A percentile compares a stretch with the other conserved stretches of the same genome.
These are phyloP conservation scores for Botrylloides violaceus DNA, from an alignment of 23 tunicate species.

Conservation along the genomic window DNA sequence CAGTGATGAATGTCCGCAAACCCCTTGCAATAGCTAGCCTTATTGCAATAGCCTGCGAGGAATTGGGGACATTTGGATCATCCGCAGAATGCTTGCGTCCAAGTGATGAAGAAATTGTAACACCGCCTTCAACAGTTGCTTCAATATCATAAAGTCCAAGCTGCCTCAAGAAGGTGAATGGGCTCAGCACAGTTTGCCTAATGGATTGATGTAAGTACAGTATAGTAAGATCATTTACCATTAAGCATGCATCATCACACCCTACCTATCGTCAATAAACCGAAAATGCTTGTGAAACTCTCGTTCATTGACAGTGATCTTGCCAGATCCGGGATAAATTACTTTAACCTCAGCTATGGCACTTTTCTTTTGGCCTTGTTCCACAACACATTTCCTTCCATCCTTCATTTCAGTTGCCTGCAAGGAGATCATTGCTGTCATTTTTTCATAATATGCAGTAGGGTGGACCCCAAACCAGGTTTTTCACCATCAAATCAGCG, in stretches of 20 bases:
- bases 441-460: too few species aligned
- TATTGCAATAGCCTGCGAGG: slow-evolving; percentile 67
- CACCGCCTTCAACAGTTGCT: slow-evolving; percentile 40
- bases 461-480: too few species aligned
- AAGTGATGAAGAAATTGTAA: background rate
- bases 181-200: slow-evolving; percentile 57
- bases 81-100: background rate
- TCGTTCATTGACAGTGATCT: slow-evolving; percentile 49
- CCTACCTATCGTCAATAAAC: slow-evolving; percentile 44
- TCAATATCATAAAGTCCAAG: slow-evolving; percentile 42
- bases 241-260: too few species aligned
- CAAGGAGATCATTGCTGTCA: background rate
- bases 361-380: slow-evolving; percentile 49
- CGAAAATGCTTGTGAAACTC: slow-evolving; percentile 28
- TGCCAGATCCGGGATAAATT: slow-evolving; percentile 39
- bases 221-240: too few species aligned
- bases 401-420: slow-evolving; percentile 11
- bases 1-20: slow-evolving; percentile 37
- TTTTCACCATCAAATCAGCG: too few species aligned
- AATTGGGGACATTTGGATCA: slow-evolving; percentile 1
- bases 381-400: slow-evolving; percentile 41
- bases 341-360: slow-evolving; percentile 50
- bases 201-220: too few species aligned
- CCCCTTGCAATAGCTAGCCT: slow-evolving; percentile 50
- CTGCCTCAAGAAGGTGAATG: slow-evolving; percentile 41